Evolutionary conservation across 2,797 vertebrate genomes (phyloP), one percentile per base, ranked within the genome.

Genomic region (Sparus aurata): DNA sequence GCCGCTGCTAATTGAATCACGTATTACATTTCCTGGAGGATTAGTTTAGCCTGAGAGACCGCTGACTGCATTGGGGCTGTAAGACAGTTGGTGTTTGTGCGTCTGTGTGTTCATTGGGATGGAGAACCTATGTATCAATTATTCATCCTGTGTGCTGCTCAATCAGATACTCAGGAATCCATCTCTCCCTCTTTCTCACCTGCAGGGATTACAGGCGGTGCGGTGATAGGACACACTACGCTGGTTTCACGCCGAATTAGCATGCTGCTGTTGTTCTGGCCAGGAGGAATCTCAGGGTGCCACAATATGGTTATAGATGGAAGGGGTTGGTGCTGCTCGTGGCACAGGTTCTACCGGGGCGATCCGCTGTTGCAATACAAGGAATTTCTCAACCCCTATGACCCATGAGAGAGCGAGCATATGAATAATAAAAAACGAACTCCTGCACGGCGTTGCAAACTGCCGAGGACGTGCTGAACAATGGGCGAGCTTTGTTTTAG

Each of bases 121-220:
- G 50, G 88, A 83, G 79, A 85, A 87, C 71, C 89, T 77, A 60
- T 83, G 57, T 79, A 85, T 93, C 86, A 92, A 94, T 93, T 90
- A 94, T 95, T 94, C 82, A 93, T 92, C 81, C 62, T 30, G 81
- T 83, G 81, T 68, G 80, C 82, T 67, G 71, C 89, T 91, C 89
- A 91, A 87, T 92, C 92, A 91, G 85, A 91, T 87, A 84, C 84
- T 86, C 80, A 80, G 82, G 79, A 89, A 89, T 89, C 87, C 68
- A 85, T 87, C 78, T 69, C 75, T 83, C 27, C 66, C 76, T 59
- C 53, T 74, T 77, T 84, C 84, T 89, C 90, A 90, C 88, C 92
- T 92, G 85, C 85, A 83, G 86, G 87, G 86, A 91, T 89, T 89
- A 86, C 82, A 83, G 73, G 71, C 82, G 75, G 59, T 66, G 74